Conservation (phyloP, 2,888 invertebrate genomes). For the Alviniconcha strummeri region DNA sequence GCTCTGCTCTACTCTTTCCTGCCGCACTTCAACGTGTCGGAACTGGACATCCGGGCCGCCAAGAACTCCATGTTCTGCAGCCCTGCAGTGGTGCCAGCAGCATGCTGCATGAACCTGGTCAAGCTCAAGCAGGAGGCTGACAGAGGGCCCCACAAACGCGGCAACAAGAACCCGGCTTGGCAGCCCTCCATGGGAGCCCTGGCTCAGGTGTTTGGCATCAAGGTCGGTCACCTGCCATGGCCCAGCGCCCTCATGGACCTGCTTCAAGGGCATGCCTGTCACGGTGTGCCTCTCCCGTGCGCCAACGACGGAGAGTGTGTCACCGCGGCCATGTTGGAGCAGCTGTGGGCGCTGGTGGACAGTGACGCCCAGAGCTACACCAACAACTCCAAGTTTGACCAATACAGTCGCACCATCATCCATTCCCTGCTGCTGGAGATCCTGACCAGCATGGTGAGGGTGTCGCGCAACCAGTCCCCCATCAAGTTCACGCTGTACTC, state of each 20-base stretch:
- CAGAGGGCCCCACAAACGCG: background rate
- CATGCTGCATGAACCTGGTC: slow-evolving; percentile 76
- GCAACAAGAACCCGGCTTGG: slow-evolving; percentile 8
- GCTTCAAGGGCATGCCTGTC: slow-evolving; percentile 88
- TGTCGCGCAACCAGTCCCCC: slow-evolving; percentile 33
- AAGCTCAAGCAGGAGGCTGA: slow-evolving; percentile 72
- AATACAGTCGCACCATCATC: slow-evolving; percentile 83
- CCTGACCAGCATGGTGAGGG: slow-evolving; percentile 71
- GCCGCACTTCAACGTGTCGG: slow-evolving; percentile 80
- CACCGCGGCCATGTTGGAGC: slow-evolving; percentile 44
- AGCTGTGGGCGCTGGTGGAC: slow-evolving; percentile 55
- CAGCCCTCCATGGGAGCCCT: background rate
- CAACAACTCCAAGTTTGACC: slow-evolving; percentile 58
- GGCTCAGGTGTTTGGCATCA: slow-evolving; percentile 33
- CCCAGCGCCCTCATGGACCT: slow-evolving; percentile 87
- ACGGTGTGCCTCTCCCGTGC: slow-evolving; percentile 87
- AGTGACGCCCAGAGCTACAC: slow-evolving; percentile 44
- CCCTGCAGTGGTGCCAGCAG: background rate
- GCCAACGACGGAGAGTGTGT: slow-evolving; percentile 73
- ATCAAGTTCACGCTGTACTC: slow-evolving; percentile 85
- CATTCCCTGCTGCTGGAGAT: slow-evolving; percentile 90
- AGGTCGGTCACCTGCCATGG: slow-evolving; percentile 67
- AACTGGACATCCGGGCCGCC: slow-evolving; percentile 77
- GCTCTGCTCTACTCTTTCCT: slow-evolving; percentile 85
- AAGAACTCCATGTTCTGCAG: slow-evolving; percentile 71